Base-by-base conservation (phyloP, 2,113 vertebrate genomes). In the Gymnobelideus leadbeateri region DNA sequence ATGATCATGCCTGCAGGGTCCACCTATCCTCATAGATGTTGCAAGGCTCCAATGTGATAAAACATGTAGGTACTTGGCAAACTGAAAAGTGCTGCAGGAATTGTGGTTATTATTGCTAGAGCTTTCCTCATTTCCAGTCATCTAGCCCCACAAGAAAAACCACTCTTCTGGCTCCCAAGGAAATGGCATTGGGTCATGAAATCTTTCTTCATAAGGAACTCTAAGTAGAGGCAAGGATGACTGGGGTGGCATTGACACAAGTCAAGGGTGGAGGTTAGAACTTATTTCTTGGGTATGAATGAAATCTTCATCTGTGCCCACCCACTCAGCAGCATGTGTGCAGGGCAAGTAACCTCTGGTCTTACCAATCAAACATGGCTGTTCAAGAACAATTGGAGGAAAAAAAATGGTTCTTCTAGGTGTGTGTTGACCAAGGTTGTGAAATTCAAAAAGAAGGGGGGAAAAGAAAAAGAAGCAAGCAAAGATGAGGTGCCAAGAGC, bases 1-100 rank as follows among this genome's bases (percentile, higher is more conserved):
- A 1, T 9, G 3, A 3, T 7, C 0, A 0, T 37, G 68, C 2
- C 0, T 7, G 16, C 0, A 1, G 0, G 7, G 0, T 11, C 11
- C 52, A 43, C 14, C 7, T 24, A 3, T 8, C 11, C 3, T 0
- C 31, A 1, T 7, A 43, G 68, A 77, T 43, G 68, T 19, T 19
- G 19, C 14, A 43, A 77, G 68, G 68, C 16, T 19, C 16, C 68
- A 77, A 8, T 21, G 16, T 43, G 37, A 6, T n/a, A 43, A 43
- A 77, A 43, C 68, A 77, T 43, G 68, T 77, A 77, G 19, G 16
- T 21, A 43, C 37, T 77, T n/a, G 68, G 37, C 37, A 77, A 77
- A 43, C 37, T 77, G 68, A 43, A 77, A n/a, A 21, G 14, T 77
- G 37, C 37, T 21, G 16, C 14, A 77, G 37, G 43, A n/a, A 77